Conservation (phyloP, 2,797 vertebrate genomes). For the Scomberomorus guttatus region DNA sequence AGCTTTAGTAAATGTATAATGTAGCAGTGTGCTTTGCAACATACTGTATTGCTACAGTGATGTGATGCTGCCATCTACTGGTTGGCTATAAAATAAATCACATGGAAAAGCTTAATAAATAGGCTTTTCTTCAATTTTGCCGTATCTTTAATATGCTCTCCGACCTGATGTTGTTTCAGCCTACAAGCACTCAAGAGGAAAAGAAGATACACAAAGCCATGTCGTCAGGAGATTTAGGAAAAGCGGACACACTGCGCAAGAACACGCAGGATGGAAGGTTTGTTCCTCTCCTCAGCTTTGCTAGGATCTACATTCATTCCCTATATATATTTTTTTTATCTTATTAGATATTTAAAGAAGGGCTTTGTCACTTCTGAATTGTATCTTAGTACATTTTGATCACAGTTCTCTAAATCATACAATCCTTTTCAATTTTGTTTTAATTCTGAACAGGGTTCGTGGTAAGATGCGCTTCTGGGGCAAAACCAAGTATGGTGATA, state of each 20-base stretch:
- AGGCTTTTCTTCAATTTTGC: not conserved
- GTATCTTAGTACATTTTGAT: not conserved
- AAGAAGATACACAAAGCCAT: constrained; percentile 92
- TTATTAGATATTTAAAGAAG: not conserved
- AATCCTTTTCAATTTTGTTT: not conserved
- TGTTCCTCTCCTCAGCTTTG: constrained; percentile 14
- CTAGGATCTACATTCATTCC: not conserved
- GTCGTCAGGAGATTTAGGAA: constrained; percentile 95
- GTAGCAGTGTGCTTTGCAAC: too few relatives aligned
- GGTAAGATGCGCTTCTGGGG: constrained; percentile 97
- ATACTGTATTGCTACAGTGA: not conserved
- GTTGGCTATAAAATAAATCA: not conserved
- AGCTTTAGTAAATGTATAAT: not conserved
- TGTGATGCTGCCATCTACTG: constrained; percentile 72
- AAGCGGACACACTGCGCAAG: constrained; percentile 87
- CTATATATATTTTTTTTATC: not conserved
- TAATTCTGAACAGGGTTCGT: constrained; percentile 79
- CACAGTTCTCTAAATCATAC: not conserved
- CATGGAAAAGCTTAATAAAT: not conserved
- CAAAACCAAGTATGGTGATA: constrained; percentile 94
- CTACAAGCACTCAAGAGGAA: constrained; percentile 83
- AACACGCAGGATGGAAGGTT: constrained; percentile 92
- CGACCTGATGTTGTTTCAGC: constrained; percentile 77
- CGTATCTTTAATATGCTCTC: constrained; percentile 2
- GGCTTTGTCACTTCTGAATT: not conserved